Evolutionary conservation across 2,113 vertebrate species (phyloP).

Genomic region (Procavia capensis): DNA sequence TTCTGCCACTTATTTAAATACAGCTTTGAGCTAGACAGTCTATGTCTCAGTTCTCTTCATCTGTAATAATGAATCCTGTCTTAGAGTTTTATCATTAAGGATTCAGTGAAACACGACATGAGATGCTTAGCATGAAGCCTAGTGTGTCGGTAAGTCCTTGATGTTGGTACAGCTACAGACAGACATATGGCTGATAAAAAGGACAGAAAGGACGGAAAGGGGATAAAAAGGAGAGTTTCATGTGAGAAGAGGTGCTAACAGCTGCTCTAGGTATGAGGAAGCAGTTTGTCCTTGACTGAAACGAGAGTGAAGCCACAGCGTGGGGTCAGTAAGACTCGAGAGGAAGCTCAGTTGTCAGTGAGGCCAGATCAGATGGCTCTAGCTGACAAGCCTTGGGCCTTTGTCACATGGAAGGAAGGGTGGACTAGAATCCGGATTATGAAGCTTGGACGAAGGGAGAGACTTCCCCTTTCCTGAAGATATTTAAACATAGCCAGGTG

Average conservation of each 20-base stretch:
- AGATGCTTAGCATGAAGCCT: not conserved
- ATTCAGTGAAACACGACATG: not conserved
- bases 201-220: not conserved
- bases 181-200: not conserved
- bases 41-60: not conserved
- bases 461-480: not conserved
- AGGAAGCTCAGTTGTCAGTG: not conserved
- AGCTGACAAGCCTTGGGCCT: not conserved
- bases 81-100: not conserved
- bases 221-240: not conserved
- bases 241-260: not conserved
- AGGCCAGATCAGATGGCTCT: not conserved
- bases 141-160: not conserved
- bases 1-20: not conserved
- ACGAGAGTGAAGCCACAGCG: slow-evolving; percentile 42
- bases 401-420: not conserved
- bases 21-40: not conserved
- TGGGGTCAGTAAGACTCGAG: not conserved
- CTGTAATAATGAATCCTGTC: not conserved
- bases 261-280: not conserved
- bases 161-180: not conserved
- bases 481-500: not conserved
- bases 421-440: not conserved
- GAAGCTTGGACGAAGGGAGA: not conserved
- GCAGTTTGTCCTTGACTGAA: slow-evolving; percentile 95